Percentiles rank a stretch among this genome's conserved stretches.
These are phyloP conservation scores for Aulostomus chinensis DNA, from an alignment of 2,797 vertebrate species.

Conservation along the genomic window DNA sequence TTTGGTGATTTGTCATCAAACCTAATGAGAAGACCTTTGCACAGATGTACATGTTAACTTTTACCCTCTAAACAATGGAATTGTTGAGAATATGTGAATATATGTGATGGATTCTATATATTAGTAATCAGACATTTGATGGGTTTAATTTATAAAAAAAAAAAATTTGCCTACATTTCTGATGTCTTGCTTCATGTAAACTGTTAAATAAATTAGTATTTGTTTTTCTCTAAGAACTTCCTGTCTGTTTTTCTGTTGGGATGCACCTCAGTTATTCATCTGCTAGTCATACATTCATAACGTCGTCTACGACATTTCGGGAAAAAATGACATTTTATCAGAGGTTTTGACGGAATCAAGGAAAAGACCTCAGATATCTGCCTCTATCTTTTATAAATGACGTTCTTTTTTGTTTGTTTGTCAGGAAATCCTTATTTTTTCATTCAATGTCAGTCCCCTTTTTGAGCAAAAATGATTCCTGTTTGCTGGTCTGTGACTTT, in stretches of 20 bases:
- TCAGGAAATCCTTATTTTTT: no score
- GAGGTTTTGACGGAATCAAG: no score
- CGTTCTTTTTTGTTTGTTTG: no score
- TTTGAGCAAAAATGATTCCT: no score
- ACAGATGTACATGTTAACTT: constrained; percentile 64
- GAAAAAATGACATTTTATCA: no score
- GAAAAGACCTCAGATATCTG: no score
- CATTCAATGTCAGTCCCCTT: no score
- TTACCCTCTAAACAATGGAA: constrained; percentile 35
- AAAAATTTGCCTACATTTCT: constrained; percentile 17
- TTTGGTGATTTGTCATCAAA: constrained; percentile 33
- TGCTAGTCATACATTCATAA: no score
- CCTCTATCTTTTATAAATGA: no score
- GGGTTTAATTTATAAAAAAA: constrained; percentile 70
- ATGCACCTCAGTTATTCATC: no score
- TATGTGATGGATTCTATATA: constrained; percentile 39
- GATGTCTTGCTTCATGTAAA: constrained; percentile 47
- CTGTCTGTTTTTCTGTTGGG: neutral
- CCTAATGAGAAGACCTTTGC: constrained; percentile 52
- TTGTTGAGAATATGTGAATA: constrained; percentile 56
- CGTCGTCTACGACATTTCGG: no score
- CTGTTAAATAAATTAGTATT: constrained; percentile 50
- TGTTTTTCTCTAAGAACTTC: constrained; percentile 37
- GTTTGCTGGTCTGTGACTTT: no score
- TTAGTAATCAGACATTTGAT: constrained; percentile 49